phyloP scores from a whole-genome alignment of 2,888 invertebrate genomes.

The Sminthurides aquaticus region DNA sequence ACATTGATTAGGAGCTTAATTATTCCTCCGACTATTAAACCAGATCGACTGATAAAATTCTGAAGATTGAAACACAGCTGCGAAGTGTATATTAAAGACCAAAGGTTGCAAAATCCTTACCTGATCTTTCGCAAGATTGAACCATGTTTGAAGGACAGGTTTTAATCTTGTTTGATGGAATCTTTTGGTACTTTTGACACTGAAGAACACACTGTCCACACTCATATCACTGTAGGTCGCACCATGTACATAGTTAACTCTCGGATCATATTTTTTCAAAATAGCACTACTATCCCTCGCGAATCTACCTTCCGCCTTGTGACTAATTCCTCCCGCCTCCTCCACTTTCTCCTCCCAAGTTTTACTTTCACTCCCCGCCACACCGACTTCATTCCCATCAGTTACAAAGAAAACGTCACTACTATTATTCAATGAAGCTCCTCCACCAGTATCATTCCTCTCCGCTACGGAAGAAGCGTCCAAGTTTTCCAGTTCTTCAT shows the following conservation, averaged over 20 bases:
- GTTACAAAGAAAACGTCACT: neutral
- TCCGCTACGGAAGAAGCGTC: no score
- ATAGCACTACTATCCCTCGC: neutral
- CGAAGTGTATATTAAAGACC: no score
- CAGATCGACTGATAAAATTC: no score
- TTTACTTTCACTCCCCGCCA: neutral
- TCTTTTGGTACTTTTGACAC: constrained; percentile 86
- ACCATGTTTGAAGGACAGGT: constrained; percentile 90
- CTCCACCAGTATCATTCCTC: neutral
- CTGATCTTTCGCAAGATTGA: constrained; percentile 82
- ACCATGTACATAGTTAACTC: constrained; percentile 3
- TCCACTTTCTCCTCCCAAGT: neutral
- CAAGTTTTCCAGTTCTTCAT: neutral
- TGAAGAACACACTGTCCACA: constrained; percentile 81
- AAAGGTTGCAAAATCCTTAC: no score
- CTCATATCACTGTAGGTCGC: constrained; percentile 1
- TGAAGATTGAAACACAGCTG: no score
- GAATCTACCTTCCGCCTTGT: neutral
- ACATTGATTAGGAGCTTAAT: no score
- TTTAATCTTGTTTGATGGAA: constrained; percentile 78
- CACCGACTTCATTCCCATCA: neutral
- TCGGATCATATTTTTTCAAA: neutral
- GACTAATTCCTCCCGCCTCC: neutral
- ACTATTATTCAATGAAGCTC: neutral
- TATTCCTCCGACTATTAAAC: no score